Percentiles rank a stretch among this genome's conserved stretches.
Evolutionary conservation across 2,888 invertebrate genomes (phyloP).

Genomic region (Cyrtodaria siliqua): DNA sequence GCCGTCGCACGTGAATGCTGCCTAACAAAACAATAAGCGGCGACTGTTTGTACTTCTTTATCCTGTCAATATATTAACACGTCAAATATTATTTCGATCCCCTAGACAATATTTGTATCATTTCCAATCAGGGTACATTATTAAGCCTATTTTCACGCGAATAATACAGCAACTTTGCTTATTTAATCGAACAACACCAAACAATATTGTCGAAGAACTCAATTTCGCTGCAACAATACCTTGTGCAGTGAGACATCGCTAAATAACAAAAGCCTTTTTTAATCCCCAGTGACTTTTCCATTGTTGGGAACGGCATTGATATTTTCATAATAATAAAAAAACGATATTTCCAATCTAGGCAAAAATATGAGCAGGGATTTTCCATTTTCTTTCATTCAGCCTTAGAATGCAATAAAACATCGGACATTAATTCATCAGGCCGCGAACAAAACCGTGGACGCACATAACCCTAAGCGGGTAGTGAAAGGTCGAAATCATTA

Average conservation of each 20-base stretch:
- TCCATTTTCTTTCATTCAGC: slow-evolving; percentile 66
- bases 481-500: slow-evolving; percentile 51
- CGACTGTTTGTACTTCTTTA: not conserved
- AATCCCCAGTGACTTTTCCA: slow-evolving; percentile 60
- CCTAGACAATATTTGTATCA: slow-evolving; percentile 41
- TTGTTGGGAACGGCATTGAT: slow-evolving; percentile 57
- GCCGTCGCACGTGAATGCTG: too few species aligned
- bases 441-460: slow-evolving; percentile 62
- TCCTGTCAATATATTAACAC: not conserved
- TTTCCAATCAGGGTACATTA: slow-evolving; percentile 39
- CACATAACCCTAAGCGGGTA: slow-evolving; percentile 44
- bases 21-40: too few species aligned
- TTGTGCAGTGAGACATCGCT: slow-evolving; percentile 56
- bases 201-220: slow-evolving; percentile 62
- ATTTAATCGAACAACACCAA: slow-evolving; percentile 60
- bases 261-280: slow-evolving; percentile 67
- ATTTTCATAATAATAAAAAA: slow-evolving; percentile 64
- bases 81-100: slow-evolving; percentile 21
- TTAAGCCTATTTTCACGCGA: slow-evolving; percentile 54
- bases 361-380: slow-evolving; percentile 63
- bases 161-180: slow-evolving; percentile 54
- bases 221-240: slow-evolving; percentile 62
- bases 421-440: slow-evolving; percentile 30
- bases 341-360: slow-evolving; percentile 63
- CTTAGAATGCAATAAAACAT: slow-evolving; percentile 61